Percentiles rank a stretch among this genome's conserved stretches.
Evolutionary conservation across 2,797 vertebrate genomes (phyloP).

Genomic region (Melanotaenia parkinsoni): DNA sequence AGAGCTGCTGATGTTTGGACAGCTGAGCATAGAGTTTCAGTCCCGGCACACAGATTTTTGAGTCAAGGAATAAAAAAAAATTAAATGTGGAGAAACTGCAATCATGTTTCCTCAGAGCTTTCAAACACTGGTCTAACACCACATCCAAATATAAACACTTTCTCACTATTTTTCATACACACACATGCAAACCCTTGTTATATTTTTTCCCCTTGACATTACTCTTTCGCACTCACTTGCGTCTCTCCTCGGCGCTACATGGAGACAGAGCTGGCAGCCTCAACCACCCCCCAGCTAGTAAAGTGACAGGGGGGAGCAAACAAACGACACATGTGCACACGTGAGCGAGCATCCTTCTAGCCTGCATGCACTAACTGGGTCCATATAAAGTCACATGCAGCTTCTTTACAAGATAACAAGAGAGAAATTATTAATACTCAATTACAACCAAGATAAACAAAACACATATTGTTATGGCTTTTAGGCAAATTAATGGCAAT

Average conservation of each 20-base stretch:
- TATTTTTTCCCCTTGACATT: conserved; percentile 23
- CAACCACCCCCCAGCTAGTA: conserved; percentile 35
- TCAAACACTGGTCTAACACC: conserved; percentile 33
- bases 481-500: not conserved
- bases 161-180: not conserved
- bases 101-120: conserved; percentile 44
- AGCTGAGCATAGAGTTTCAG: not conserved
- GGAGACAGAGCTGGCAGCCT: conserved; percentile 49
- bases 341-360: conserved; percentile 3
- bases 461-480: not conserved
- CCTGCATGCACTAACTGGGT: conserved; percentile 13
- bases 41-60: conserved; percentile 1
- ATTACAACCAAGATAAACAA: conserved; percentile 2
- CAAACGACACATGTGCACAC: conserved; percentile 45
- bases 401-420: conserved; percentile 20
- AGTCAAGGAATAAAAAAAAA: conserved; percentile 40
- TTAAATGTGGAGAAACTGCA: conserved; percentile 43
- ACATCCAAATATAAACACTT: conserved; percentile 37
- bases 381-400: conserved; percentile 36
- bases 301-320: conserved; percentile 39
- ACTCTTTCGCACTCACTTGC: conserved; percentile 25
- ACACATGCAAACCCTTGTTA: conserved; percentile 13
- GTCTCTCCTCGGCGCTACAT: conserved; percentile 14
- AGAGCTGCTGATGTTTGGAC: conserved; percentile 35
- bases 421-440: not conserved